phyloP scores from a whole-genome alignment of 2,797 vertebrate species.

The Gallirallus australis region DNA sequence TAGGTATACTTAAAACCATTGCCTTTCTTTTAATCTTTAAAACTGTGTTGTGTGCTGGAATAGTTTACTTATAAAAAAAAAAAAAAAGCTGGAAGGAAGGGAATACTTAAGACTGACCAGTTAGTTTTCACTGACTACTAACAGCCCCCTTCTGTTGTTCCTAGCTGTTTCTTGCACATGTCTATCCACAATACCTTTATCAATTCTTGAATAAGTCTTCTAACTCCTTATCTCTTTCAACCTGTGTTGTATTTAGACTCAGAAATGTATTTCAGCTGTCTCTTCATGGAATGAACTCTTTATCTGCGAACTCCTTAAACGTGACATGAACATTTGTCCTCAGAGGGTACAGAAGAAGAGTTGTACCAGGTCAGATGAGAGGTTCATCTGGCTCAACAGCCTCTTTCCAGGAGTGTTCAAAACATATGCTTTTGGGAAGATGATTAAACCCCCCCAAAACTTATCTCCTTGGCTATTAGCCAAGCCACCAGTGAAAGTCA shows the following conservation, averaged over 20 bases:
- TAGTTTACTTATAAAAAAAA: neutral
- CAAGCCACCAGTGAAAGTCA: neutral
- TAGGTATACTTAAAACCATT: neutral
- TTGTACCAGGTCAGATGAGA: fast-evolving
- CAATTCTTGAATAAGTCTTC: neutral
- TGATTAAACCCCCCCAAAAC: neutral
- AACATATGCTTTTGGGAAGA: neutral
- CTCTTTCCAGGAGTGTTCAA: neutral
- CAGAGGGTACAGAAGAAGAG: neutral
- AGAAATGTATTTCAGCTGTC: neutral
- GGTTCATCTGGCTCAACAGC: neutral
- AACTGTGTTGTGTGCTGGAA: neutral
- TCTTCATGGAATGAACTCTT: neutral
- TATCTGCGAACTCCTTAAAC: neutral
- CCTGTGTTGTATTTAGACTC: neutral
- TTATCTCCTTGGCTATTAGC: neutral
- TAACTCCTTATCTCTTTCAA: neutral
- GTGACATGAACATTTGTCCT: neutral
- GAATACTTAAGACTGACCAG: neutral
- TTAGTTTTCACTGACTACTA: neutral
- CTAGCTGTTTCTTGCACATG: neutral
- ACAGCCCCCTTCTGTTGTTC: neutral
- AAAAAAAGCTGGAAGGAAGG: neutral
- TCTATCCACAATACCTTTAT: neutral
- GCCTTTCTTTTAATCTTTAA: neutral